These are phyloP conservation scores for Aphaenogaster rudis DNA, from an alignment of 1,140 invertebrate genomes.

Conservation along the genomic window DNA sequence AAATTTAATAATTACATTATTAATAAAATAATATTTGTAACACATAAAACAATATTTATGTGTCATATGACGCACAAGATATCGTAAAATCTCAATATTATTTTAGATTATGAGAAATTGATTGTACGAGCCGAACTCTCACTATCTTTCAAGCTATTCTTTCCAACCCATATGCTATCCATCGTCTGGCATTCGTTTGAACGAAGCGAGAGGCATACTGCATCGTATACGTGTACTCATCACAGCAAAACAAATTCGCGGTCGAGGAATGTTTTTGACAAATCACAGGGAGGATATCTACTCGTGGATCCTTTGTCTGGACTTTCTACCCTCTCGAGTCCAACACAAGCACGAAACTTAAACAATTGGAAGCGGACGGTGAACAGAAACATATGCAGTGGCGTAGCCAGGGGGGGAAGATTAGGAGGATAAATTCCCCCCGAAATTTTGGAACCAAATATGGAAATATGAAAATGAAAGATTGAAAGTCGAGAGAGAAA, in stretches of 20 bases:
- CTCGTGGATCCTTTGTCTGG: constrained; percentile 52
- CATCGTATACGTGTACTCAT: constrained; percentile 5
- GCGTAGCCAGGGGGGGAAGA: too few relatives aligned
- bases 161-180: constrained; percentile 12
- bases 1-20: constrained; percentile 6
- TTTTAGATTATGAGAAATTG: constrained; percentile 7
- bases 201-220: constrained; percentile 16
- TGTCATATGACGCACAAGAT: neutral
- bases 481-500: too few relatives aligned
- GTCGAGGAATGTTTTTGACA: constrained; percentile 71
- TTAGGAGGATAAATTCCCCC: too few relatives aligned
- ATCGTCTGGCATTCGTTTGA: constrained; percentile 23
- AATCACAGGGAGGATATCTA: constrained; percentile 60
- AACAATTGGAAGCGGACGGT: constrained; percentile 44
- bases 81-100: constrained; percentile 18
- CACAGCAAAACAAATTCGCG: constrained; percentile 54
- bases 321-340: constrained; percentile 34
- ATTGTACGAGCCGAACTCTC: constrained; percentile 1
- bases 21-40: neutral
- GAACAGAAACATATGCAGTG: too few relatives aligned
- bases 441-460: too few relatives aligned
- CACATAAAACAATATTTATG: neutral
- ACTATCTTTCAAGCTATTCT: constrained; percentile 17
- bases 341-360: constrained; percentile 31
- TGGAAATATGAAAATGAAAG: too few relatives aligned